Evolutionary conservation across 2,888 invertebrate genomes (phyloP).

Genomic region (Heteromurus nitidus): DNA sequence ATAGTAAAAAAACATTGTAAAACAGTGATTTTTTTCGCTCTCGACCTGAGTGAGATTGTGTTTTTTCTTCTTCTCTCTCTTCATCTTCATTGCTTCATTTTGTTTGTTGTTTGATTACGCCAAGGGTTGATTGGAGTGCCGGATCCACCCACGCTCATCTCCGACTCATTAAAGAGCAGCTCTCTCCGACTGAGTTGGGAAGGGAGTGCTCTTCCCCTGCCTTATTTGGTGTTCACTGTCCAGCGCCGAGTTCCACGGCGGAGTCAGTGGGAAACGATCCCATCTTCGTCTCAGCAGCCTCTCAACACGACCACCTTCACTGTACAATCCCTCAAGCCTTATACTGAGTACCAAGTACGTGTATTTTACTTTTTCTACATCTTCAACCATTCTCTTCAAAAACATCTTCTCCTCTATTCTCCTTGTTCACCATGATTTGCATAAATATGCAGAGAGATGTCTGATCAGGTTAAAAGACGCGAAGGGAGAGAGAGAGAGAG

Average conservation of each 20-base stretch:
- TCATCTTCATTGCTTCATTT: neutral
- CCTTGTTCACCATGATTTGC: neutral
- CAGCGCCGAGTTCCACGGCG: slow-evolving; percentile 67
- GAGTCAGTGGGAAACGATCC: slow-evolving; percentile 71
- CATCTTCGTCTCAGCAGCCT: slow-evolving; percentile 53
- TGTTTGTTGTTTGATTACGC: slow-evolving; percentile 1
- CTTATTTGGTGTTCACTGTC: slow-evolving; percentile 71
- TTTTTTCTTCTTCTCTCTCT: neutral
- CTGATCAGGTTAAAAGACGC: no score
- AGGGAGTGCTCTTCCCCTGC: slow-evolving; percentile 67
- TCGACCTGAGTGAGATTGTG: neutral
- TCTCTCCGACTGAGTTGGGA: slow-evolving; percentile 73
- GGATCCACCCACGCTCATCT: slow-evolving; percentile 71
- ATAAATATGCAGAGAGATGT: slow-evolving; percentile 2
- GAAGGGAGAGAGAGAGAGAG: no score
- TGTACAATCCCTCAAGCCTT: slow-evolving; percentile 88
- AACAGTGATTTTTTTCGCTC: no score
- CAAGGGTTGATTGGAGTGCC: slow-evolving; percentile 69
- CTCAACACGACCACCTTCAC: slow-evolving; percentile 78
- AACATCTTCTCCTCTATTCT: neutral
- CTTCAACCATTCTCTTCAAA: neutral
- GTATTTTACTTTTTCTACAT: no score
- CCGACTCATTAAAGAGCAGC: slow-evolving; percentile 70
- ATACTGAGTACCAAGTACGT: slow-evolving; percentile 89
- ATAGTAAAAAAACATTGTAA: no score